Conservation (phyloP, 1,140 invertebrate genomes). For the Aphaenogaster ashmeadi region DNA sequence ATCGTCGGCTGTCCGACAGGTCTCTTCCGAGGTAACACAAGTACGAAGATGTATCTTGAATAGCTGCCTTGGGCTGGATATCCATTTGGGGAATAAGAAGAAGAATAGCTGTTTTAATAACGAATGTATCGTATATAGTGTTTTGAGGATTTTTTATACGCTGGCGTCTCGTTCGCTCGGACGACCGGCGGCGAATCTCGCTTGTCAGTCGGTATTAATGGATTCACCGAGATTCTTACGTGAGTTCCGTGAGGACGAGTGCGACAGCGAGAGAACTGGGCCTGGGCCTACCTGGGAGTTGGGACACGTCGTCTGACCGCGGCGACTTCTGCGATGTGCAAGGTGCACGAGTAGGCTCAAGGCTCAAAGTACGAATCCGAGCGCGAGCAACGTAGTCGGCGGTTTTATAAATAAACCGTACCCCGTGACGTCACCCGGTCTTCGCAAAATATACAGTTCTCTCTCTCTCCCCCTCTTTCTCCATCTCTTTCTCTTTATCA, state of each 20-base stretch:
- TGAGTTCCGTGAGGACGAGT: not conserved
- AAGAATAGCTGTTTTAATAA: not conserved
- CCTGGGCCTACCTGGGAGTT: too few relatives aligned
- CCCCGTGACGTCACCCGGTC: conserved; percentile 72
- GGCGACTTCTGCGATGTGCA: not conserved
- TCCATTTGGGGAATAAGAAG: too few relatives aligned
- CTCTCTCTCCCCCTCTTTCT: not conserved
- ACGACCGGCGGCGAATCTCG: not conserved
- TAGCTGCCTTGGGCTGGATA: too few relatives aligned
- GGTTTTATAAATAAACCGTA: conserved; percentile 80
- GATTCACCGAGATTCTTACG: not conserved
- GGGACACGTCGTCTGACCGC: conserved; percentile 28
- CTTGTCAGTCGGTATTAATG: not conserved
- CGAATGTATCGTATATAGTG: conserved; percentile 16
- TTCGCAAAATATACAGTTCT: not conserved
- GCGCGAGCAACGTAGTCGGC: conserved; percentile 46
- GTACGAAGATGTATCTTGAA: too few relatives aligned
- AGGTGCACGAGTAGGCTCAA: conserved; percentile 68
- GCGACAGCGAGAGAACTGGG: not conserved
- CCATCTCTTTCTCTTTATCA: not conserved
- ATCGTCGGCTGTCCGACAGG: too few relatives aligned
- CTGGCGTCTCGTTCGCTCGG: not conserved
- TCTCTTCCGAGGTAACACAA: too few relatives aligned
- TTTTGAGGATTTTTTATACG: conserved; percentile 1
- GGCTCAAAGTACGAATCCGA: conserved; percentile 76